phyloP scores from a whole-genome alignment of 1,140 invertebrate genomes.

The Venturia canescens region DNA sequence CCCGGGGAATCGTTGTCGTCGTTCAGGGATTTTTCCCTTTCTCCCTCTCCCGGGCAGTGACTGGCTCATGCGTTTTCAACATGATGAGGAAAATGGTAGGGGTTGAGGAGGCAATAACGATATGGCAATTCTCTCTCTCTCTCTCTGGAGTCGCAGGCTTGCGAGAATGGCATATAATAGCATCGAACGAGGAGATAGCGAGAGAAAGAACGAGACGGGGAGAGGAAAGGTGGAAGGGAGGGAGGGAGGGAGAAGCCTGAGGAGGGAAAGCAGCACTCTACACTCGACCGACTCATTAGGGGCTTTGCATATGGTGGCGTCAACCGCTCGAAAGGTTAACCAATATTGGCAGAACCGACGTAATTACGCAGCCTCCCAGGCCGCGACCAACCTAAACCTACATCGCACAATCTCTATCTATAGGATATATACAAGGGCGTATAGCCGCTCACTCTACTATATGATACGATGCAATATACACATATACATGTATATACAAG shows the following conservation, averaged over 20 bases:
- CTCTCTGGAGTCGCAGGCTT: conserved; percentile 22
- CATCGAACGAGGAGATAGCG: background rate
- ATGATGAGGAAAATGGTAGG: conserved; percentile 21
- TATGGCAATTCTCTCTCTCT: conserved; percentile 27
- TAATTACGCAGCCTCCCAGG: conserved; percentile 71
- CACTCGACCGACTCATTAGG: conserved; percentile 76
- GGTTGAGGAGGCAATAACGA: conserved; percentile 46
- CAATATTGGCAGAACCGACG: conserved; percentile 76
- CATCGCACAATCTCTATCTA: conserved; percentile 24
- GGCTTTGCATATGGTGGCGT: conserved; percentile 75
- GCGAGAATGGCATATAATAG: conserved; percentile 24
- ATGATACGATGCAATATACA: conserved; percentile 15
- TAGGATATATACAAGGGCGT: conserved; percentile 20
- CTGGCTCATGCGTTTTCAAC: conserved; percentile 14
- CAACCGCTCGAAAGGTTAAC: conserved; percentile 76
- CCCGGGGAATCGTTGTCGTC: background rate
- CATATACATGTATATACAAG: background rate
- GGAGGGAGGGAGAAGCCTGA: conserved; percentile 1
- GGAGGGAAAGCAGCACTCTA: conserved; percentile 46
- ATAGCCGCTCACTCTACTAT: conserved; percentile 22
- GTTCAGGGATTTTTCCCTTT: background rate
- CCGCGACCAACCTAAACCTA: conserved; percentile 34
- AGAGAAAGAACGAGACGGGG: background rate
- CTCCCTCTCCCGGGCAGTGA: too few species aligned
- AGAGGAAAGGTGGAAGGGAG: background rate